Percentiles rank a stretch among this genome's conserved stretches.
These are phyloP conservation scores for Perizoma flavofasciatum DNA, from an alignment of 2,888 invertebrate genomes.

Conservation along the genomic window DNA sequence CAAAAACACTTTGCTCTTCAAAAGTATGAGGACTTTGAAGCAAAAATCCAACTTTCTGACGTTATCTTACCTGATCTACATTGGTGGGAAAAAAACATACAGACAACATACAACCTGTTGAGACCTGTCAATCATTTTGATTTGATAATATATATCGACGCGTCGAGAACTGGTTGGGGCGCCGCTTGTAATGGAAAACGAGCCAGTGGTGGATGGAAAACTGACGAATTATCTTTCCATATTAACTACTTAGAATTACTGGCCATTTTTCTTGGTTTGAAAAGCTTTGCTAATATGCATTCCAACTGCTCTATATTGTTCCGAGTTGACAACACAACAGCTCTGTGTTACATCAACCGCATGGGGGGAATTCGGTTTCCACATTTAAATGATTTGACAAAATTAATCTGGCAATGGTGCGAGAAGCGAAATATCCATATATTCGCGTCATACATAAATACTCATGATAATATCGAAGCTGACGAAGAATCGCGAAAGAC, in stretches of 20 bases:
- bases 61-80: too few species aligned
- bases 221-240: background rate
- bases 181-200: background rate
- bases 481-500: too few species aligned
- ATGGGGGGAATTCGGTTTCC: background rate
- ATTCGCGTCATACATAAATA: background rate
- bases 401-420: background rate
- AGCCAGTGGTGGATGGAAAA: background rate
- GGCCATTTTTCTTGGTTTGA: too few species aligned
- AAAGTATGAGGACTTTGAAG: conserved; percentile 1
- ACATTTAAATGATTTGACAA: background rate
- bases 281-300: too few species aligned
- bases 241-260: too few species aligned
- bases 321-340: background rate
- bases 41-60: conserved; percentile 9
- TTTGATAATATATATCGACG: background rate
- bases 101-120: background rate
- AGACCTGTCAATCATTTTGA: background rate
- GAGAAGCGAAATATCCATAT: background rate
- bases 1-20: conserved; percentile 1
- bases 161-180: background rate
- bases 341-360: background rate
- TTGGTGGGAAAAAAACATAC: background rate
- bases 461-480: background rate
- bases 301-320: background rate